Percentiles rank a stretch among this genome's conserved stretches.
phyloP scores from a whole-genome alignment of 2,888 invertebrate species.

The Clusia tigrina region DNA sequence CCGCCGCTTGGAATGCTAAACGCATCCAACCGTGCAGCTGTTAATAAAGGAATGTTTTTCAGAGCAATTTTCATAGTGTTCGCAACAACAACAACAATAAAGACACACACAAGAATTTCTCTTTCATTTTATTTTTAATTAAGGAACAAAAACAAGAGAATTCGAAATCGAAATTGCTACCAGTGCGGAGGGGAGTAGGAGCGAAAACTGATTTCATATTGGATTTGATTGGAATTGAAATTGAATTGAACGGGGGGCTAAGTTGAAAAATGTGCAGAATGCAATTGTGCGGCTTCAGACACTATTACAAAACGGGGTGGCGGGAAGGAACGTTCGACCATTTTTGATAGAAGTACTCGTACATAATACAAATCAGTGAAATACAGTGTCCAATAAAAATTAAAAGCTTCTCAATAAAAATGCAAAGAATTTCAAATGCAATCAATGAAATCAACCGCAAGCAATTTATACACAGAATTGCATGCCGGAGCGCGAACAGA shows the following conservation, averaged over 20 bases:
- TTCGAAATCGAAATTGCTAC: too few species aligned
- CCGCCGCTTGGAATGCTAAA: too few species aligned
- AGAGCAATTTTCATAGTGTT: too few species aligned
- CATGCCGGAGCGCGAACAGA: not conserved
- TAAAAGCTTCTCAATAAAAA: not conserved
- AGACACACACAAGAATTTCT: too few species aligned
- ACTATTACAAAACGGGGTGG: not conserved
- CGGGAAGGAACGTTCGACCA: not conserved
- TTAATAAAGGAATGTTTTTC: too few species aligned
- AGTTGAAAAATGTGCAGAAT: not conserved
- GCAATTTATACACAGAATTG: not conserved
- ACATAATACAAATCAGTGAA: constrained; percentile 3
- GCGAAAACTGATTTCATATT: not conserved
- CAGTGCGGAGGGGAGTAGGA: too few species aligned
- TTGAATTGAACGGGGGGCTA: constrained; percentile 15
- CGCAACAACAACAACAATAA: too few species aligned
- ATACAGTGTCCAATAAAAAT: constrained; percentile 10
- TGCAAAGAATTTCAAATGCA: constrained; percentile 14
- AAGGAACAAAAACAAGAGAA: too few species aligned
- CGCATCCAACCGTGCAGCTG: too few species aligned
- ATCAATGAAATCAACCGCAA: not conserved
- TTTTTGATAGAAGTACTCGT: too few species aligned
- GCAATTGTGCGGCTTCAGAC: constrained; percentile 10
- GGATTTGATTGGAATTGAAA: constrained; percentile 18
- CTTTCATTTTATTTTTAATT: too few species aligned